Conservation (phyloP, 2,797 vertebrate genomes). For the Eutrigla gurnardus region DNA sequence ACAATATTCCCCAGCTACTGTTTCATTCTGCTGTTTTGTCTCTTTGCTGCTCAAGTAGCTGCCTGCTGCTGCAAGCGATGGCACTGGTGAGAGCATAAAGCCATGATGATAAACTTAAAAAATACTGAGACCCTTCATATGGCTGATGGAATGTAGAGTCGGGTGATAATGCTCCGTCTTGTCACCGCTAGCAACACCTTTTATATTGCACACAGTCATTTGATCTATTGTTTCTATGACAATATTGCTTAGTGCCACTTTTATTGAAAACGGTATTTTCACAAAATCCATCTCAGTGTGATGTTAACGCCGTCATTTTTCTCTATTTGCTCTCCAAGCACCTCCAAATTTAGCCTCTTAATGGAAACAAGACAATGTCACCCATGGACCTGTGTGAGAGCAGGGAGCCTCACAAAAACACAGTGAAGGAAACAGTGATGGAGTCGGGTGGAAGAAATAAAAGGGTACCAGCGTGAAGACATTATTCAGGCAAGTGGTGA, state of each 20-base stretch:
- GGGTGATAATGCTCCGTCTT: neutral
- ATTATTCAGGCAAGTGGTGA: too few species aligned
- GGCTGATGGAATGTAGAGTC: conserved; percentile 4
- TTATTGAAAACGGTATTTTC: conserved; percentile 11
- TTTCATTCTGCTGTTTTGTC: neutral
- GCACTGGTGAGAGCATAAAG: conserved; percentile 8
- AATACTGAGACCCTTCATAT: neutral
- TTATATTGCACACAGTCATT: neutral
- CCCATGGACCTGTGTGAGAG: neutral
- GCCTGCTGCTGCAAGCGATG: neutral
- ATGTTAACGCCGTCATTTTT: conserved; percentile 13
- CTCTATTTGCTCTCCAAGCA: conserved; percentile 16
- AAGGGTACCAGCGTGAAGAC: neutral
- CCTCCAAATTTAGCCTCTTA: conserved; percentile 30
- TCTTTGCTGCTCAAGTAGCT: neutral
- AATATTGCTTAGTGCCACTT: conserved; percentile 2
- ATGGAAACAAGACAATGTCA: conserved; percentile 31
- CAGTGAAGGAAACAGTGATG: conserved; percentile 1
- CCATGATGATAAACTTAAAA: conserved; percentile 5
- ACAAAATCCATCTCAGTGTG: conserved; percentile 18
- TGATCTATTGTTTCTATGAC: conserved; percentile 5
- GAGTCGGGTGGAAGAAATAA: neutral
- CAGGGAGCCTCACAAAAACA: conserved; percentile 2
- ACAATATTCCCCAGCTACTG: neutral
- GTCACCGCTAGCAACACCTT: neutral